Conservation (phyloP, 2,797 vertebrate genomes). For the Numenius phaeopus region DNA sequence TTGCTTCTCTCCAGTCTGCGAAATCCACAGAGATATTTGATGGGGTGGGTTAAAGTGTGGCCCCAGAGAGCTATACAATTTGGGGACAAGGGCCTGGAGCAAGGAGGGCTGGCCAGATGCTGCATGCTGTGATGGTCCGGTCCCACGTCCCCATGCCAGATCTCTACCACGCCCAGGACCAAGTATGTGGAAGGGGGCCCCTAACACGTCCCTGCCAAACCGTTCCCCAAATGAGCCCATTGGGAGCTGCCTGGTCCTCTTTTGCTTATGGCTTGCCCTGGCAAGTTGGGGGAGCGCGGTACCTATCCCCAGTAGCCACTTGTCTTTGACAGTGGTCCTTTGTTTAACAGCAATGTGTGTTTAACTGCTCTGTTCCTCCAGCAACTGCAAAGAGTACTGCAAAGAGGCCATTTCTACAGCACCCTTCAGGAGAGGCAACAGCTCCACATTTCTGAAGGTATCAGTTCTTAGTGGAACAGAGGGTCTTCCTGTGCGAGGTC, state of each 20-base stretch:
- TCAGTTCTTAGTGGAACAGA: not conserved
- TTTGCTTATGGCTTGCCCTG: not conserved
- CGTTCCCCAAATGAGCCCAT: not conserved
- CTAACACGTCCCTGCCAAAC: not conserved
- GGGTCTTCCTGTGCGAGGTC: not conserved
- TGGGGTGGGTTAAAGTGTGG: fast-evolving
- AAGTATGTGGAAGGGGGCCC: fast-evolving
- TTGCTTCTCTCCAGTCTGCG: not conserved
- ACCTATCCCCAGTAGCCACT: not conserved
- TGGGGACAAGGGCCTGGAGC: not conserved
- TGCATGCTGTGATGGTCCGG: not conserved
- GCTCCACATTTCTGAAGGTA: not conserved
- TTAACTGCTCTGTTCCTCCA: not conserved
- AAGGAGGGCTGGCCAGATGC: not conserved
- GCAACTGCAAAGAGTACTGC: not conserved
- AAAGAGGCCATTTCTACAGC: not conserved
- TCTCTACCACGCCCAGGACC: not conserved
- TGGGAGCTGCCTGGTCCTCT: not conserved
- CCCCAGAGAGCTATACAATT: not conserved
- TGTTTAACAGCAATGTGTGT: not conserved
- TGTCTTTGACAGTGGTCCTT: not conserved
- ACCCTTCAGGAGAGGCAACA: not conserved
- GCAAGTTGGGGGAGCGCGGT: fast-evolving
- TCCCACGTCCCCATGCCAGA: fast-evolving
- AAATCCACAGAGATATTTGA: not conserved